Base-by-base conservation (phyloP, 2,113 vertebrate genomes). In the Plectropomus leopardus region DNA sequence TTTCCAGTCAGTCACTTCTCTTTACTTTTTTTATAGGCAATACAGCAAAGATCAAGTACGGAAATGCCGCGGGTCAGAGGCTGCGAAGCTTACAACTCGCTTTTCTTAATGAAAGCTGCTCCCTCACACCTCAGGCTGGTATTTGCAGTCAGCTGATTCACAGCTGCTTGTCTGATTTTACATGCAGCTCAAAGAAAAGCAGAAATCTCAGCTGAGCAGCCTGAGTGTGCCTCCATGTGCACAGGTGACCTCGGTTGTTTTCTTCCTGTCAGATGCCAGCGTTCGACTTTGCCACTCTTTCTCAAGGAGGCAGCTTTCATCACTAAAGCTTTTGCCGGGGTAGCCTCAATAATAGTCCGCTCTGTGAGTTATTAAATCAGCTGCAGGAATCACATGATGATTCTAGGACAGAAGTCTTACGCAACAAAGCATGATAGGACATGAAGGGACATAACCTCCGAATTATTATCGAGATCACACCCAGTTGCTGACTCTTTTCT, bases 91-190 rank as follows among this genome's bases (percentile, higher is more conserved):
- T 45, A 45, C 1, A 8, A 47, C n/a, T 53, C 2, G 0, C 17
- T 54, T 40, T 53, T 32, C 13, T 65, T 57, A 55, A 74, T 61
- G 53, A 81, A 77, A 28, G 54, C 32, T 55, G 65, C 40, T 4
- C 30, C 78, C 15, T 92, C 86, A 77, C 91, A 88, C 91, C 71
- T 66, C 30, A 47, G 44, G 7, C 80, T 47, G 71, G 83, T 83
- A 92, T 93, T 90, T 88, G 60, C 32, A 80, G 90, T 89, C 90
- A 92, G 42, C 81, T 86, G 90, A 88, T 79, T 93, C 85, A 72
- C 91, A 85, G 75, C 58, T 21, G 30, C 72, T 66, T 77, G 90
- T 76, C 48, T 78, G 54, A 68, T 89, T 89, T 81, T n/a, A 59
- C 88, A 82, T 34, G 24, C 26, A 15, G 28, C 59, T 50, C 17